Conservation (phyloP, 2,797 vertebrate genomes). For the Sebastes goodei region DNA sequence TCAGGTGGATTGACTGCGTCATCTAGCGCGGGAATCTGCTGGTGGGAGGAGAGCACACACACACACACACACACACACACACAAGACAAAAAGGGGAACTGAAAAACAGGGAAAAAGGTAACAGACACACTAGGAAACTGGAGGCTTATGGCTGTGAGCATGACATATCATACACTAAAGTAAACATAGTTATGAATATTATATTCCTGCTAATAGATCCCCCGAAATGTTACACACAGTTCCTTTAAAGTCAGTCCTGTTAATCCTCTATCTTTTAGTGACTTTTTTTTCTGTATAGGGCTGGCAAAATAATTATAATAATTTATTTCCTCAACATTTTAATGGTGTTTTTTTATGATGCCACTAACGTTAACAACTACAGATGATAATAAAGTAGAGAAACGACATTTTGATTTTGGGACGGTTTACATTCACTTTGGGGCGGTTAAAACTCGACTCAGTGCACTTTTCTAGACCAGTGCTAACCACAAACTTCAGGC, state of each 20-base stretch:
- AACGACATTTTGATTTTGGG: not conserved
- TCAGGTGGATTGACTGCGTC: no score
- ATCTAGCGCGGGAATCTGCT: no score
- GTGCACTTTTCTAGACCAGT: not conserved
- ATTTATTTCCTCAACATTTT: not conserved
- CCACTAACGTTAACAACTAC: not conserved
- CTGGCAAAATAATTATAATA: not conserved
- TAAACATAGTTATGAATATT: no score
- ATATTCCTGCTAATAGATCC: no score
- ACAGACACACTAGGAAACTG: no score
- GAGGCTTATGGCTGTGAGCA: no score
- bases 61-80: no score
- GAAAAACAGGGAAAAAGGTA: no score
- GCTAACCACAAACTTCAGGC: slow-evolving; percentile 43
- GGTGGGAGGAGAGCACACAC: no score
- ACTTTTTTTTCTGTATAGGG: not conserved
- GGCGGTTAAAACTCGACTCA: not conserved
- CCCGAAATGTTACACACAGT: no score
- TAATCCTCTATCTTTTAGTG: not conserved
- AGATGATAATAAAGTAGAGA: not conserved
- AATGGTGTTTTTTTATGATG: not conserved
- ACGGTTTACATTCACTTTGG: not conserved
- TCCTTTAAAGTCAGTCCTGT: not conserved
- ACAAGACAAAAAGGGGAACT: no score
- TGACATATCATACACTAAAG: no score